Evolutionary conservation across 30 jellyfish, hydroid and myxozoan genomes (phyloP).

Genomic region (Aurelia coerulea): DNA sequence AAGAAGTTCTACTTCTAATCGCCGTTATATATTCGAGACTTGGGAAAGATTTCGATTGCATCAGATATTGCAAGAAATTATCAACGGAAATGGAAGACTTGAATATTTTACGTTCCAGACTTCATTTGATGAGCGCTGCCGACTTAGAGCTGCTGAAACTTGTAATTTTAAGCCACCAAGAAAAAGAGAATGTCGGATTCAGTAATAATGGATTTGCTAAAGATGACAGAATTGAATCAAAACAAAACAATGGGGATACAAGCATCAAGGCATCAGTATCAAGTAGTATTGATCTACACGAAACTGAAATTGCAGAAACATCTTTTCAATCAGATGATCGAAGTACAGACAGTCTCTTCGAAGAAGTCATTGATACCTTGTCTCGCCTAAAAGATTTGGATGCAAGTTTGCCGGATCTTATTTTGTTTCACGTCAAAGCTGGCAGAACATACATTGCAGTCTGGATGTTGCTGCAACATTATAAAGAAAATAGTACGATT

Average conservation of each 20-base stretch:
- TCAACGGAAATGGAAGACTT: slow-evolving; percentile 5
- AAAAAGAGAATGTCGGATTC: slow-evolving; percentile 4
- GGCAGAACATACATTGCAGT: slow-evolving; percentile 52
- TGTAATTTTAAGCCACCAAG: slow-evolving; percentile 26
- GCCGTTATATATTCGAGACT: slow-evolving; percentile 61
- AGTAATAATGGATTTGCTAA: slow-evolving; percentile 32
- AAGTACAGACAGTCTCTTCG: slow-evolving; percentile 4
- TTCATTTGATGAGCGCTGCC: slow-evolving; percentile 32
- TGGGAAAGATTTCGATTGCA: slow-evolving; percentile 58
- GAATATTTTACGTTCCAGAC: slow-evolving; percentile 21
- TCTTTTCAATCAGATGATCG: neutral
- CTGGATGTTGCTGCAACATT: slow-evolving; percentile 35
- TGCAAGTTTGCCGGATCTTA: neutral
- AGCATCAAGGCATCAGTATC: neutral
- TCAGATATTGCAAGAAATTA: slow-evolving; percentile 15
- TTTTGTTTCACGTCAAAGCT: slow-evolving; percentile 41
- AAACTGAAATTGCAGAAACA: slow-evolving; percentile 21
- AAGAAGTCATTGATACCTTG: slow-evolving; percentile 23
- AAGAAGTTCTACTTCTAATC: slow-evolving; percentile 14
- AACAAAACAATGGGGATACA: neutral
- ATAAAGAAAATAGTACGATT: neutral
- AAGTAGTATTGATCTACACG: slow-evolving; percentile 11
- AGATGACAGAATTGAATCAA: slow-evolving; percentile 16
- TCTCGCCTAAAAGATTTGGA: slow-evolving; percentile 14
- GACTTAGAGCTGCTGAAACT: slow-evolving; percentile 45